phyloP scores from a whole-genome alignment of 2,888 invertebrate genomes.

The Tipula unca region DNA sequence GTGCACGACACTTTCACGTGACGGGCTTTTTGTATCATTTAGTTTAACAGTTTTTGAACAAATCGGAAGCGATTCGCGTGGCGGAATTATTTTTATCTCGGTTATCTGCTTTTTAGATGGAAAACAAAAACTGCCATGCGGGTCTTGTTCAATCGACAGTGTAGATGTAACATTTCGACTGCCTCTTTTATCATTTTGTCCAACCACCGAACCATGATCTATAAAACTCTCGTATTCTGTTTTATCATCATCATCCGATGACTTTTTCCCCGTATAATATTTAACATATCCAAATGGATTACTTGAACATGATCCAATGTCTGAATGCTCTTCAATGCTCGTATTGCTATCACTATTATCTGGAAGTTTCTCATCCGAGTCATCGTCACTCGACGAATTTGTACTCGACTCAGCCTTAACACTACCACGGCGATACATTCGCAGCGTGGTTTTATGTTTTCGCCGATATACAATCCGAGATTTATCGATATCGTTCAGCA shows the following conservation, averaged over 20 bases:
- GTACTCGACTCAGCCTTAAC: background rate
- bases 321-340: conserved; percentile 43
- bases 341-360: conserved; percentile 38
- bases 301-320: conserved; percentile 45
- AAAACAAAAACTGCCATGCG: conserved; percentile 22
- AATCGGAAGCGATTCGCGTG: conserved; percentile 35
- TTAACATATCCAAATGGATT: conserved; percentile 59
- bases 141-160: conserved; percentile 27
- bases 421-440: conserved; percentile 38
- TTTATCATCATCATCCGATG: conserved; percentile 39
- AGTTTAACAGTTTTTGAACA: conserved; percentile 36
- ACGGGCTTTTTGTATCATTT: conserved; percentile 34
- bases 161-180: conserved; percentile 27
- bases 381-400: conserved; percentile 20
- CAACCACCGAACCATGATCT: conserved; percentile 42
- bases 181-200: conserved; percentile 37
- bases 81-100: background rate
- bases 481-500: conserved; percentile 47
- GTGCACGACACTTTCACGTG: conserved; percentile 39
- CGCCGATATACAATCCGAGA: conserved; percentile 46
- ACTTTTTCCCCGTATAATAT: conserved; percentile 49
- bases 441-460: conserved; percentile 40
- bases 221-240: conserved; percentile 45
- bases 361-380: background rate
- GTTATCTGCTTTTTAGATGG: background rate